Conservation (phyloP, 2,113 vertebrate genomes). For the Petrocephalus zakoni region DNA sequence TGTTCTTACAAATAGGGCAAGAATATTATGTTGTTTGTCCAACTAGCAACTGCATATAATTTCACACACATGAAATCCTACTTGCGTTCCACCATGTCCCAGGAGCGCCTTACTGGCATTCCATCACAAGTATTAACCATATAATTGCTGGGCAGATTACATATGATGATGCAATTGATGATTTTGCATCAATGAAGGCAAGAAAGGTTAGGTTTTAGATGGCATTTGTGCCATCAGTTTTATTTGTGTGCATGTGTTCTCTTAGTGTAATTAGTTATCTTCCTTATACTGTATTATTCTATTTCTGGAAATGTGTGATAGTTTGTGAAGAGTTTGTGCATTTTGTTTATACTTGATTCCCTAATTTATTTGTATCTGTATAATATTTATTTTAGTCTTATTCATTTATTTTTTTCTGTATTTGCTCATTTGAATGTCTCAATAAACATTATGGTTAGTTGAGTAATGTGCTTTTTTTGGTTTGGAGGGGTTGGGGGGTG, state of each 20-base stretch:
- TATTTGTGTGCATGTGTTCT: background rate
- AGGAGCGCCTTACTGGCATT: no score
- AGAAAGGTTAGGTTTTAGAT: background rate
- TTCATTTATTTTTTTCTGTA: background rate
- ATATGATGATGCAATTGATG: background rate
- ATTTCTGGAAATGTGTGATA: background rate
- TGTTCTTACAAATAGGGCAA: background rate
- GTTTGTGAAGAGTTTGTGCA: background rate
- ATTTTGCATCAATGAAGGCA: background rate
- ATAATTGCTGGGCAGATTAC: background rate
- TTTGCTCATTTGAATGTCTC: no score
- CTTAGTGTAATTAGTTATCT: background rate
- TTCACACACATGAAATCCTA: no score
- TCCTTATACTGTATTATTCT: background rate
- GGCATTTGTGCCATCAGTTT: background rate
- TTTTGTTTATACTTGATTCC: background rate
- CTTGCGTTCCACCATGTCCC: no score
- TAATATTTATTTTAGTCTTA: background rate
- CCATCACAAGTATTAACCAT: background rate
- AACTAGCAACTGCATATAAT: background rate
- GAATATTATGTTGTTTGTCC: background rate
- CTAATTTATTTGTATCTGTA: background rate
- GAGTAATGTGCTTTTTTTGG: no score
- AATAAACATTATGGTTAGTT: no score
- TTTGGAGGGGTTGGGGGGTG: no score